Evolutionary conservation across 2,113 vertebrate genomes (phyloP).

Genomic region (Epinephelus moara): DNA sequence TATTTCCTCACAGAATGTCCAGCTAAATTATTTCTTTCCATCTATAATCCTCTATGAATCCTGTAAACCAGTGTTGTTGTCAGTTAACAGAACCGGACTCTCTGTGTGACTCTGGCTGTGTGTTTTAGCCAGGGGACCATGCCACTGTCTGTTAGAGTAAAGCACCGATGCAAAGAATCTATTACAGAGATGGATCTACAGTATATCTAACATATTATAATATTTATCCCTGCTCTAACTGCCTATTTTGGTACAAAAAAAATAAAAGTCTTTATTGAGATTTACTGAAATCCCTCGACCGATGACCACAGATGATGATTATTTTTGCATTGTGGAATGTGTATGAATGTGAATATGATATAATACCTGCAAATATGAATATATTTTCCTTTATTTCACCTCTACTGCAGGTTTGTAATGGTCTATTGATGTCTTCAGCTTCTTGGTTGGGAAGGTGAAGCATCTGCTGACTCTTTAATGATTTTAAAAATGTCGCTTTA

Average conservation of each 20-base stretch:
- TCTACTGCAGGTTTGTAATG: constrained; percentile 46
- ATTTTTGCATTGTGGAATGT: constrained; percentile 89
- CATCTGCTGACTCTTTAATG: not conserved
- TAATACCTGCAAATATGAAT: constrained; percentile 78
- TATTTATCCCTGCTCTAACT: constrained; percentile 98
- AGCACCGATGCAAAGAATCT: constrained; percentile 88
- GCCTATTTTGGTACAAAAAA: constrained; percentile 99
- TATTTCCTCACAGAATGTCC: constrained; percentile 50
- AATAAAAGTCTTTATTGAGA: constrained; percentile 94
- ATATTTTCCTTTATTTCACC: constrained; percentile 87
- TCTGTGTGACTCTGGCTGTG: constrained; percentile 67
- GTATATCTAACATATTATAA: constrained; percentile 89
- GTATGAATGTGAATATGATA: constrained; percentile 80
- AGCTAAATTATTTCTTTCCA: constrained; percentile 21
- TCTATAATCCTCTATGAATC: constrained; percentile 22
- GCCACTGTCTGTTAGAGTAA: constrained; percentile 82
- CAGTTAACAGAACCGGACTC: constrained; percentile 50
- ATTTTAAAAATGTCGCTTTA: not conserved
- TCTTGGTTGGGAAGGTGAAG: not conserved
- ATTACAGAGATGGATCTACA: constrained; percentile 87
- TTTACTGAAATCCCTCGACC: constrained; percentile 89
- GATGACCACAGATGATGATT: constrained; percentile 85
- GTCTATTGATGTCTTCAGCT: constrained; percentile 31
- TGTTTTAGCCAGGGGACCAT: constrained; percentile 65
- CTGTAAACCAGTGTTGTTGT: constrained; percentile 38